phyloP scores from a whole-genome alignment of 1,140 invertebrate genomes.

The Papilio aristodemus region DNA sequence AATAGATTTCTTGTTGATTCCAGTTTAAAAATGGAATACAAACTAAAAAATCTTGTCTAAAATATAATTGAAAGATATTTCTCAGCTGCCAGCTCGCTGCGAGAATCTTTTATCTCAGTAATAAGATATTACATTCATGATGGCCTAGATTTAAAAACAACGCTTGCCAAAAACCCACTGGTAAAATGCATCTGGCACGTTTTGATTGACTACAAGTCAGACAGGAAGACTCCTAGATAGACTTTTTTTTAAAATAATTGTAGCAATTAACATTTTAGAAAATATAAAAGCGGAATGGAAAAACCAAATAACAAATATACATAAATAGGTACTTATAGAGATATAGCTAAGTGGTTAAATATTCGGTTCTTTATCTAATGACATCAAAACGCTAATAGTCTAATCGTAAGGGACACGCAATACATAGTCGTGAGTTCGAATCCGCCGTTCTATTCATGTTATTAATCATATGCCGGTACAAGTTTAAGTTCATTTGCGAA shows the following conservation, averaged over 20 bases:
- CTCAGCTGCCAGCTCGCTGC: constrained; percentile 19
- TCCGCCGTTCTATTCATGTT: too few relatives aligned
- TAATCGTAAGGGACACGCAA: too few relatives aligned
- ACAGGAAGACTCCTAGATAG: not conserved
- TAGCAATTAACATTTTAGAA: not conserved
- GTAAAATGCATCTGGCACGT: constrained; percentile 12
- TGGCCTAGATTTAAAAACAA: constrained; percentile 26
- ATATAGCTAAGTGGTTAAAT: not conserved
- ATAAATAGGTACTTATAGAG: not conserved
- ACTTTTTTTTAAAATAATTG: not conserved
- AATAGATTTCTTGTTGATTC: not conserved
- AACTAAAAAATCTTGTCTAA: constrained; percentile 6
- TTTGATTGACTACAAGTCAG: constrained; percentile 20
- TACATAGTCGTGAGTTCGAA: too few relatives aligned
- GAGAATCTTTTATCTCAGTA: constrained; percentile 28
- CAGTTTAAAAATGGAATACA: not conserved
- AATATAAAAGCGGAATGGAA: not conserved
- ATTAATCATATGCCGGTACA: too few relatives aligned
- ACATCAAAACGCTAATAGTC: too few relatives aligned
- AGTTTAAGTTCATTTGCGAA: too few relatives aligned
- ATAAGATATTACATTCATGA: constrained; percentile 30
- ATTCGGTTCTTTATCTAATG: too few relatives aligned
- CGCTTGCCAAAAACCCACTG: constrained; percentile 23
- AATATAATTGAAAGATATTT: constrained; percentile 22
- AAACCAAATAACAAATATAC: not conserved